Evolutionary conservation across 2,113 vertebrate species (phyloP), one percentile per base, ranked within the genome.

Genomic region (Etheostoma cragini): DNA sequence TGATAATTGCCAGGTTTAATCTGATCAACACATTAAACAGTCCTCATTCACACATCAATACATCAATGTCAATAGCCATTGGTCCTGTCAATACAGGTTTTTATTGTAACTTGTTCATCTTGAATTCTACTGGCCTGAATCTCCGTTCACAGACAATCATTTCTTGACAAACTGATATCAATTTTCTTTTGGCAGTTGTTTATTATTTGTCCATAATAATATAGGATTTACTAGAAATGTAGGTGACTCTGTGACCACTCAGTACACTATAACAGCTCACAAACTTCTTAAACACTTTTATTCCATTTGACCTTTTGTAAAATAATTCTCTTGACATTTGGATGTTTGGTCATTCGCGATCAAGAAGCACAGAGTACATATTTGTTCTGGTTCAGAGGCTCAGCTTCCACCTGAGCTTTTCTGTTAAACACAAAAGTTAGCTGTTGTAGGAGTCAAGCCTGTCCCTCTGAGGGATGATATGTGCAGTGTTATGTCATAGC

Each of bases 291-390:
- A 64, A 49, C 22, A 49, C 10, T 19, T 69, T 22, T 73, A 62
- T 65, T 82, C 58, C 53, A 42, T 78, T 83, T 84, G 46, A 86
- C 65, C 69, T 58, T 62, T 74, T 72, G 65, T 70, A 61, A 78
- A 83, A 88, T 75, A n/a, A 76, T 80, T 89, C 81, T 76, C 76
- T 80, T 91, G 87, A 89, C 82, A 86, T 92, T 88, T 89, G 24
- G 46, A 78, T 63, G 60, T 79, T 83, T 68, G 67, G 60, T 63
- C 45, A 33, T 76, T 73, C 1, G 0, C 35, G 26, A 90, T 93
- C 92, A 77, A 88, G 92, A 90, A 76, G 68, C 87, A 81, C 85
- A 86, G 83, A 76, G 71, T 75, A 78, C 49, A 76, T 60, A 64
- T 84, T 33, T 73, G 68, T 69, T 75, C 56, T 73, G 14, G 78